Conservation (phyloP, 2,113 vertebrate genomes). For the Porphyrio hochstetteri region DNA sequence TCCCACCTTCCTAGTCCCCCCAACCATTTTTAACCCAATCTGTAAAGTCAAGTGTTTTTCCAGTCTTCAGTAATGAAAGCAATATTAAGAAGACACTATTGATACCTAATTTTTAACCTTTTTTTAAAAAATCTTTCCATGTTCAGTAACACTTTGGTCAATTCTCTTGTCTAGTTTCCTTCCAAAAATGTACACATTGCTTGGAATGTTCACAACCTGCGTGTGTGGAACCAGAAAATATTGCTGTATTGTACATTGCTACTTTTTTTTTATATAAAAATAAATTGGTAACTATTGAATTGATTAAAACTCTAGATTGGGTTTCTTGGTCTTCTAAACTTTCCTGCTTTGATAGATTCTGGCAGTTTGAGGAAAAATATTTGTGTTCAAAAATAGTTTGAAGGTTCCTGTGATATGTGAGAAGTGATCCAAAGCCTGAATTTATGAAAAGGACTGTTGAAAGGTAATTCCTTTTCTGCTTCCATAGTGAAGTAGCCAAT, state of each 20-base stretch:
- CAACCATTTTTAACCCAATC: slow-evolving; percentile 35
- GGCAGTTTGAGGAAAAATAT: not conserved
- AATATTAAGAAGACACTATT: slow-evolving; percentile 82
- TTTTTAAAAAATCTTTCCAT: slow-evolving; percentile 69
- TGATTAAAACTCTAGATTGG: not conserved
- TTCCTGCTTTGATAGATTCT: not conserved
- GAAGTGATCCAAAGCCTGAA: not conserved
- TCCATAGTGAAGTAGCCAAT: not conserved
- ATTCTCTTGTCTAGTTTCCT: slow-evolving; percentile 73
- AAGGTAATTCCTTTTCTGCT: not conserved
- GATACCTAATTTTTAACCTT: slow-evolving; percentile 79
- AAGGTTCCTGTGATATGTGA: not conserved
- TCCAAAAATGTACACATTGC: slow-evolving; percentile 72
- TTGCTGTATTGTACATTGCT: slow-evolving; percentile 80
- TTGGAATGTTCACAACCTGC: slow-evolving; percentile 77
- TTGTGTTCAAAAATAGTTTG: not conserved
- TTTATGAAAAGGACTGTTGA: not conserved
- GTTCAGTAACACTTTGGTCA: slow-evolving; percentile 77
- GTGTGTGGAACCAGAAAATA: slow-evolving; percentile 74
- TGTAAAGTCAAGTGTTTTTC: slow-evolving; percentile 73
- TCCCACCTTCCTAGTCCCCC: not conserved
- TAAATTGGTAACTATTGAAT: slow-evolving; percentile 80
- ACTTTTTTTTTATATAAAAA: slow-evolving; percentile 74
- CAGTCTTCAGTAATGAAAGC: slow-evolving; percentile 81
- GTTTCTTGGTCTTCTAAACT: slow-evolving; percentile 54